phyloP scores from a whole-genome alignment of 2,113 vertebrate species.

The Campylomormyrus numenius region DNA sequence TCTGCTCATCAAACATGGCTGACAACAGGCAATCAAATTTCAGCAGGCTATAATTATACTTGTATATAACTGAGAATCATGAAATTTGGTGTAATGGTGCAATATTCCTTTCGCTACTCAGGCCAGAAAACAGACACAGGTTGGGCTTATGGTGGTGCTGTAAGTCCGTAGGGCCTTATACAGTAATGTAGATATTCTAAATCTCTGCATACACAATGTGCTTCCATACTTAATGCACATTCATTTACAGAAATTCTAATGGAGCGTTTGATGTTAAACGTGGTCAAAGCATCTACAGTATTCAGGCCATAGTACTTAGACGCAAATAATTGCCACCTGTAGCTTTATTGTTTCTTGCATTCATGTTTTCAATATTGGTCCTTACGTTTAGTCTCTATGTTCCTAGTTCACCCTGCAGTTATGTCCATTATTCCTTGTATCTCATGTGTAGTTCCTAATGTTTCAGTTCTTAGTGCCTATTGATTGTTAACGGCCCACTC shows the following conservation, averaged over 20 bases:
- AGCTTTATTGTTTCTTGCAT: neutral
- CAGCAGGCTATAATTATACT: neutral
- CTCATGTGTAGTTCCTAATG: neutral
- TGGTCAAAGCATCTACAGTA: neutral
- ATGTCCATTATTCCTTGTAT: neutral
- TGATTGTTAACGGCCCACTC: neutral
- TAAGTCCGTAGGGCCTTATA: neutral
- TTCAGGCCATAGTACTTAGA: neutral
- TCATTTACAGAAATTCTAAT: neutral
- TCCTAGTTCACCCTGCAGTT: neutral
- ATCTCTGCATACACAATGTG: neutral
- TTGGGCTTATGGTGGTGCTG: neutral
- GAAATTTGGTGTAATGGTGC: neutral
- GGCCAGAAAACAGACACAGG: neutral
- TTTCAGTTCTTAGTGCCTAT: neutral
- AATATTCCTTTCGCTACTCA: neutral
- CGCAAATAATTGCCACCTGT: neutral
- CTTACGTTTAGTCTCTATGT: neutral
- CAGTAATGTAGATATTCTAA: neutral
- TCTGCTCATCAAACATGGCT: neutral
- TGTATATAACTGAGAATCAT: neutral
- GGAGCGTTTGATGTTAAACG: neutral
- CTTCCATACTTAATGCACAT: neutral
- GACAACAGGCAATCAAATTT: neutral
- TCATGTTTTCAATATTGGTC: neutral